phyloP scores from a whole-genome alignment of 2,113 vertebrate genomes.

The Pycnonotus jocosus region DNA sequence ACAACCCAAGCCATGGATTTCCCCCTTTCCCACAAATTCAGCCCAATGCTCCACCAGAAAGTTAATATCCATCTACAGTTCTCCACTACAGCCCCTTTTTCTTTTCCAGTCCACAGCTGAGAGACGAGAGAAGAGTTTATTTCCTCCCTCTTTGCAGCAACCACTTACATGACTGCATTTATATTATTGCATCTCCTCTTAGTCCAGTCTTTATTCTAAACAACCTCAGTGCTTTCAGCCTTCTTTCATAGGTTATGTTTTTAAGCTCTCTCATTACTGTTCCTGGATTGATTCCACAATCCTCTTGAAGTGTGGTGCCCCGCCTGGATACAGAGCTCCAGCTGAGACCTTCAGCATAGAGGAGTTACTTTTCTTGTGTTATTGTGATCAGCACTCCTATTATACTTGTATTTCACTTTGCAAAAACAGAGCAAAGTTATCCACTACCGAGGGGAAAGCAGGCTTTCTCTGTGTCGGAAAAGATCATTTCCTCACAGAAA shows the following conservation, averaged over 20 bases:
- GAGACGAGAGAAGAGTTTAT: neutral
- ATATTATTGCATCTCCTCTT: neutral
- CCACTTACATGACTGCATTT: neutral
- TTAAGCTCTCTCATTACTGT: neutral
- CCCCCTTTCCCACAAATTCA: neutral
- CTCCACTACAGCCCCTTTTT: neutral
- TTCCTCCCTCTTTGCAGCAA: neutral
- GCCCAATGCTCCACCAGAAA: neutral
- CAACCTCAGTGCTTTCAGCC: neutral
- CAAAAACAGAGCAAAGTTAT: neutral
- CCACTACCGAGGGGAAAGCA: neutral
- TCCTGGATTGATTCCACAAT: neutral
- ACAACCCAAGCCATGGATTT: fast-evolving
- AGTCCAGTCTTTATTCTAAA: neutral
- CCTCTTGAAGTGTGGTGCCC: neutral
- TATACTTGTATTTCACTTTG: neutral
- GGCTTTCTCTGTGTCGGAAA: neutral
- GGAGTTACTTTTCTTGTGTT: neutral
- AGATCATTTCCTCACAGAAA: neutral
- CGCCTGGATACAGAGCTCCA: neutral
- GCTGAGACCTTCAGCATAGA: neutral
- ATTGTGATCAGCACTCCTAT: neutral
- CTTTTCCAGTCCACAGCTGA: neutral
- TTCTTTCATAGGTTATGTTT: neutral
- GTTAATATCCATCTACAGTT: neutral